Evolutionary conservation across 1,140 invertebrate genomes (phyloP).

Genomic region (Tetramorium simillimum): DNA sequence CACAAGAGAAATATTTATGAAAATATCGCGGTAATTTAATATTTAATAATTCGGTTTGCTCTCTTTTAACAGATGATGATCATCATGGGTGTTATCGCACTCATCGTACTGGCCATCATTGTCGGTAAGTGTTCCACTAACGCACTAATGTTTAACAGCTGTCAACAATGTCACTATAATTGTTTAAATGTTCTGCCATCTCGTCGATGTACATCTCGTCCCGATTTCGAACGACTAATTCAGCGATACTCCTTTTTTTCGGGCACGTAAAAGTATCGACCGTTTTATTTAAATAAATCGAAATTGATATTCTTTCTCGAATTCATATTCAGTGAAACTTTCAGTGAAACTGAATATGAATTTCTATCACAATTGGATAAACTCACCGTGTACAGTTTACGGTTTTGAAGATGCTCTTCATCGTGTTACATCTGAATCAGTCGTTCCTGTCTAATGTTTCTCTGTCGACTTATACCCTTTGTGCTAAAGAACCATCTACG

Average conservation of each 20-base stretch:
- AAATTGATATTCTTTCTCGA: slow-evolving; percentile 27
- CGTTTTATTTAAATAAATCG: not conserved
- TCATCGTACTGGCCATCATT: slow-evolving; percentile 95
- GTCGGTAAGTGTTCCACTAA: slow-evolving; percentile 90
- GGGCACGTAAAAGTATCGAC: not conserved
- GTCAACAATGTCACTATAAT: slow-evolving; percentile 69
- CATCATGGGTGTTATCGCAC: slow-evolving; percentile 95
- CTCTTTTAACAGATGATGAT: slow-evolving; percentile 93
- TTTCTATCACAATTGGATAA: not conserved
- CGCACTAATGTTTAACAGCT: slow-evolving; percentile 50
- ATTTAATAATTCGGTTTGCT: not conserved
- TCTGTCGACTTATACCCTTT: slow-evolving; percentile 56
- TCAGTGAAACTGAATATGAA: not conserved
- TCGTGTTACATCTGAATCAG: slow-evolving; percentile 52
- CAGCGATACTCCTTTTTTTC: not conserved
- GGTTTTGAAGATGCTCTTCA: not conserved
- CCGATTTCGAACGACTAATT: slow-evolving; percentile 67
- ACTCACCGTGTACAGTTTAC: not conserved
- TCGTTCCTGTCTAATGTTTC: slow-evolving; percentile 64
- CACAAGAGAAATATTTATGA: not conserved
- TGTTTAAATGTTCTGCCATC: slow-evolving; percentile 80
- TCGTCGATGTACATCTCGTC: slow-evolving; percentile 58
- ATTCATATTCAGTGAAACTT: too few species aligned
- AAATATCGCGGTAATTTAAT: not conserved
- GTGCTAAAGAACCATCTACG: slow-evolving; percentile 33